Conservation (phyloP, 2,113 vertebrate species). For the Pagrus major region DNA sequence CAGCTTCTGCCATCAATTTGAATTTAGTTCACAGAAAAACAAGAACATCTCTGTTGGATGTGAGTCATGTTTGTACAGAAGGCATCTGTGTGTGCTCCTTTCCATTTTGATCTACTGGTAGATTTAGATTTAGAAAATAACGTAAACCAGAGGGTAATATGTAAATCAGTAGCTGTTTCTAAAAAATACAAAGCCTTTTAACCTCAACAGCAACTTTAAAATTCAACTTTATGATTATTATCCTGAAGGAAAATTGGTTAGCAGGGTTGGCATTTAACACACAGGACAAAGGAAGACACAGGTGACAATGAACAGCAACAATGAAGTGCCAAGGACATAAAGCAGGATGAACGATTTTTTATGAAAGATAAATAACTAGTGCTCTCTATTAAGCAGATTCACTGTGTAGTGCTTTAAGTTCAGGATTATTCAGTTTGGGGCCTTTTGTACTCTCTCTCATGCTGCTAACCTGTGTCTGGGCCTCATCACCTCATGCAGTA, state of each 20-base stretch:
- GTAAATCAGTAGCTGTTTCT: too few relatives aligned
- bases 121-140: background rate
- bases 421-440: background rate
- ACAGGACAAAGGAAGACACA: background rate
- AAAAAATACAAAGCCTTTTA: background rate
- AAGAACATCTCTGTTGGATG: background rate
- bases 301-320: background rate
- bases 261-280: background rate
- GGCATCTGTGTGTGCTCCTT: background rate
- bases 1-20: conserved; percentile 7
- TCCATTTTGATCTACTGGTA: background rate
- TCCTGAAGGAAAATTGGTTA: background rate
- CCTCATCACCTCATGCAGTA: conserved; percentile 2
- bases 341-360: background rate
- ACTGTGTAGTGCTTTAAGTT: background rate
- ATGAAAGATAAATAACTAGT: background rate
- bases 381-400: background rate
- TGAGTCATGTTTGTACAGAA: conserved; percentile 16
- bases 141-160: background rate
- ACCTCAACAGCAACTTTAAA: background rate
- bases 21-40: conserved; percentile 5
- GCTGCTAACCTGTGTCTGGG: background rate
- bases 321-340: background rate
- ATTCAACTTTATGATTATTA: background rate
- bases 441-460: background rate